Percentiles rank a stretch among this genome's conserved stretches.
Conservation (phyloP, 2,113 vertebrate species). For the Macquaria ambigua region DNA sequence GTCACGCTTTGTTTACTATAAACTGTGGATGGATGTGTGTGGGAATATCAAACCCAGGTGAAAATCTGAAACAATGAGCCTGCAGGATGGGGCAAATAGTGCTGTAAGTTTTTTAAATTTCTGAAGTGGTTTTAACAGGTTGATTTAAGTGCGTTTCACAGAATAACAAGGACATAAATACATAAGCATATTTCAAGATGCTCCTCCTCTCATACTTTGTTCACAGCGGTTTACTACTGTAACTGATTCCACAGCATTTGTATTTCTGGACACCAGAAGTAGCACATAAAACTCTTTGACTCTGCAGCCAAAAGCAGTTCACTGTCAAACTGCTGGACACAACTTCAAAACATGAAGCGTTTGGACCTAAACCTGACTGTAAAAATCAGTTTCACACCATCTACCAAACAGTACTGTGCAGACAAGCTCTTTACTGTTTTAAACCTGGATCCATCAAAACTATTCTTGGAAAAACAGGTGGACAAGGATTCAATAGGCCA, state of each 20-base stretch:
- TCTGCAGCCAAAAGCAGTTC: slow-evolving; percentile 7
- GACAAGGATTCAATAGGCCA: neutral
- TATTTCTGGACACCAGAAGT: slow-evolving; percentile 4
- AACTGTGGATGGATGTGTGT: neutral
- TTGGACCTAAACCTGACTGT: neutral
- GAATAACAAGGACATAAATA: neutral
- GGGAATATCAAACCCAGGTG: neutral
- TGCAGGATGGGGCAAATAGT: neutral
- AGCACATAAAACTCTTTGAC: slow-evolving; percentile 21
- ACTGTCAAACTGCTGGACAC: slow-evolving; percentile 21
- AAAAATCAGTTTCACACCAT: slow-evolving; percentile 33
- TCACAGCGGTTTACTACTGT: neutral
- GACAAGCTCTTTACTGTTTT: slow-evolving; percentile 3
- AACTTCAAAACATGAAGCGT: slow-evolving; percentile 3
- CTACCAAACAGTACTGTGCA: neutral
- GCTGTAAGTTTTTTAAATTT: too few relatives aligned
- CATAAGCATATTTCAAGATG: neutral
- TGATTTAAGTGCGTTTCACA: neutral
- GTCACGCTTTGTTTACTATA: neutral
- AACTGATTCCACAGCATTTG: slow-evolving; percentile 11
- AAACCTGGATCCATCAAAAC: neutral
- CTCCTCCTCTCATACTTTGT: neutral
- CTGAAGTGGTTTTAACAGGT: neutral
- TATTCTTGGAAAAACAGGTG: neutral
- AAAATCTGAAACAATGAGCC: neutral